Base-by-base conservation (phyloP, 1,140 invertebrate species). In the Magallana angulata region DNA sequence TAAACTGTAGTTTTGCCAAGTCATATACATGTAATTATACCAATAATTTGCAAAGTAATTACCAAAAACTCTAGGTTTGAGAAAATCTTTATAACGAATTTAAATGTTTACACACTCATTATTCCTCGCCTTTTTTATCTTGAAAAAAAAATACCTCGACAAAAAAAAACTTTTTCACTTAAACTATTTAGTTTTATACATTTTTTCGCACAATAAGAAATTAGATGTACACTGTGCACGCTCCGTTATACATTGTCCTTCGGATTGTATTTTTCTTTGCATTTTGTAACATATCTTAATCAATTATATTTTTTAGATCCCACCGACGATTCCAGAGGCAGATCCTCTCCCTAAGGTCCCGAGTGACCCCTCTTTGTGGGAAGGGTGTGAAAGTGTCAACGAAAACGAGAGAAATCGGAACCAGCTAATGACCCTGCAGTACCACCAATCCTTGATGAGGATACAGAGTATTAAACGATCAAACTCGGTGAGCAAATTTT, bases 391-490 rank as follows among this genome's bases (percentile, higher is more conserved):
- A 60, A 71, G 9, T 56, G 71, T 86, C 12, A 85, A 89, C 62
- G 88, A 89, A n/a, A 59, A 64, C 9, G 88, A 89, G 81, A 59
- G 88, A 62, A 85, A 89, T 56, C 56, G 85, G 48, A 89, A 89
- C 71, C 82, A 86, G 62, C 59, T 89, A 48, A 84, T 80, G 5
- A 86, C 57, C 36, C 81, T 89, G 14, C 81, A 89, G 57, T 86
- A 84, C 71, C 88, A 89, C 56, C 62, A 85, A n/a, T 86, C 85
- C 6, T 57, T 89, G 16, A 85, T 89, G 16, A 82, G 85, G 64
- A 86, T 89, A 84, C 82, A 89, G 18, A 86, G 82, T 14, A 82
- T 85, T 57, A 86, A 89, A 81, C 88, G 88, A 8, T 89, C 88
- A 14, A 84, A 89, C 59, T 89, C 88, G 56, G 85, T 86, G 7